Conservation (phyloP, 2,888 invertebrate genomes). For the Dioctria linearis region DNA sequence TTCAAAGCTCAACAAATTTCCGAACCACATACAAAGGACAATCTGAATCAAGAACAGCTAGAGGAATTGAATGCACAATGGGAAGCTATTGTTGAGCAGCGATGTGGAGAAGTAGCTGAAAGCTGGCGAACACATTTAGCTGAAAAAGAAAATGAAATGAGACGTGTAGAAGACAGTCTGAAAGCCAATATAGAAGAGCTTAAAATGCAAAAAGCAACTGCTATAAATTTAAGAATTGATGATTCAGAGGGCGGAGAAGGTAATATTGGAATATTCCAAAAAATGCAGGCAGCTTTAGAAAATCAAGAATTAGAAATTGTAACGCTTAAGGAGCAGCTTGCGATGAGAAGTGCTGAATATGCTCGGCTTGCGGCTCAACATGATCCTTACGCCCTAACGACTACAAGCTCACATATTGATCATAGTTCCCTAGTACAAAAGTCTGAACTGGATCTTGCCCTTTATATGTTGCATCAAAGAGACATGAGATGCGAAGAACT, state of each 20-base stretch:
- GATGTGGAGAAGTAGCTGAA: constrained; percentile 79
- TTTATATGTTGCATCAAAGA: constrained; percentile 89
- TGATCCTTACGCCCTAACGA: constrained; percentile 65
- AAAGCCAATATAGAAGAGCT: constrained; percentile 71
- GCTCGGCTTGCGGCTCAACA: constrained; percentile 72
- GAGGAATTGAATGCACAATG: constrained; percentile 68
- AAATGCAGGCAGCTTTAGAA: constrained; percentile 75
- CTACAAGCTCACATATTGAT: constrained; percentile 9
- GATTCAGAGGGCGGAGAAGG: constrained; percentile 66
- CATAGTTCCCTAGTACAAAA: constrained; percentile 65
- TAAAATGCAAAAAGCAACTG: constrained; percentile 64
- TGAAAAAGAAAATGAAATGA: constrained; percentile 77
- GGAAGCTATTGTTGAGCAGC: constrained; percentile 76
- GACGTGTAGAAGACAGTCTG: constrained; percentile 72
- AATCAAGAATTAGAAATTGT: constrained; percentile 83
- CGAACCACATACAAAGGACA: constrained; percentile 30
- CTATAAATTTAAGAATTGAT: constrained; percentile 64
- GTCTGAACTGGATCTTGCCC: constrained; percentile 83
- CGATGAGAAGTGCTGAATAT: constrained; percentile 75
- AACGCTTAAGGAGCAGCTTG: constrained; percentile 79
- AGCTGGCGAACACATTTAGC: constrained; percentile 80
- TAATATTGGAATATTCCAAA: constrained; percentile 62
- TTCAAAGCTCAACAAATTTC: constrained; percentile 58
- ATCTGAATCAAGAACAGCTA: constrained; percentile 57
- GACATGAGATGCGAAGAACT: constrained; percentile 90